Evolutionary conservation across 2,888 invertebrate species (phyloP), one percentile per base, ranked within the genome.

Genomic region (Apotomis betuletana): DNA sequence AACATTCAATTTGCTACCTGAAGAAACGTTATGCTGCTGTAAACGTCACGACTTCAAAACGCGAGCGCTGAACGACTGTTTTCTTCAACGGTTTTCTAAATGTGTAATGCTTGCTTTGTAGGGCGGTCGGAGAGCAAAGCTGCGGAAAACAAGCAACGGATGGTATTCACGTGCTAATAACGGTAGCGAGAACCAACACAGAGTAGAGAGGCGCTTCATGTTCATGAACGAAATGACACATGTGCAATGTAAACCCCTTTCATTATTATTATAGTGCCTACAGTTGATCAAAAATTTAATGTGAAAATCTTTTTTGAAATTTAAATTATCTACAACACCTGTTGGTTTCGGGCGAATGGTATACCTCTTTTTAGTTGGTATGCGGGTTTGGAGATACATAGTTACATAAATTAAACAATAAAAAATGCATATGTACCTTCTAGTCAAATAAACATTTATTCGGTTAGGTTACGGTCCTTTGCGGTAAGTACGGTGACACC

Each of bases 1-100:
- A 90, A 90, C 90, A 91, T 91, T 91, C 90, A 91, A 91, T 91
- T 91, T 88, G 87, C 85, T 85, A 83, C 85, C 85, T 82, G 85
- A 88, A 88, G 86, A 85, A 88, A 84, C 85, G 85, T 87, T 85
- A 88, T 85, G 84, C 76, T 80, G 82, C 77, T 81, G 81, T 86
- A 86, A 84, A 82, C 80, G 77, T 79, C 76, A 77, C 78, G 76
- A 77, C 76, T 80, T 77, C 79, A 77, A 81, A 82, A 80, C 77
- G 74, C 76, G 77, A 73, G 75, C 76, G 76, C 70, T 54, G 36
- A 68, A 73, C 65, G 69, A 49, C 55, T 52, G 38, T 54, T 49
- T 57, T 51, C 38, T 51, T 12, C 13, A 10, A 54, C 36, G 8
- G 64, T 57, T 41, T 58, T 58, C 55, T 62, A 3, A 12, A n/a